Evolutionary conservation across 2,113 vertebrate species (phyloP), one percentile per base, ranked within the genome.

Genomic region (Lontra canadensis): DNA sequence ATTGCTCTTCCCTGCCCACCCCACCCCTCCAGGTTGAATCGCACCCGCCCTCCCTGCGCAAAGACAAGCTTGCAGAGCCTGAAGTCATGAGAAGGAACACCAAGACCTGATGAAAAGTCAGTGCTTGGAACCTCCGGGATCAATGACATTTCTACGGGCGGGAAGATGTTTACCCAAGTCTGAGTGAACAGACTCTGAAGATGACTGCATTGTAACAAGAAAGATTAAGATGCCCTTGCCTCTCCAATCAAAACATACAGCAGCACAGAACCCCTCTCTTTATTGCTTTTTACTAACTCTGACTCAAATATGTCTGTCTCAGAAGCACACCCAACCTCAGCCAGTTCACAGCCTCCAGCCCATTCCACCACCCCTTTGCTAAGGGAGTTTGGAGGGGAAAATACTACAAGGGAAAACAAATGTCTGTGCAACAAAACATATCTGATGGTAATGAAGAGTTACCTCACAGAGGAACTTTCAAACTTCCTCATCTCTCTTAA

Each of bases 271-370:
- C 18, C 65, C 29, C 20, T 59, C 61, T 47, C 49, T 88, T 67
- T 39, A n/a, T 5, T 92, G 47, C 73, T 82, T 81, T 47, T 83
- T 36, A 82, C 82, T 59, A 95, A 78, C 71, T 81, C 31, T 76
- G 76, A 76, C 94, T 88, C 78, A 73, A 52, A 88, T 88, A 87
- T 86, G 61, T 95, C 85, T 81, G 9, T 47, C 36, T 63, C 47
- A 55, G 23, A 88, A 82, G 65, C 65, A 44, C 17, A 76, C 12
- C 39, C 67, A 83, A 85, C 39, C 34, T 74, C 31, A 18, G n/a
- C 15, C 21, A 3, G 57, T 55, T 89, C 36, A 84, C 61, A 95
- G 34, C 63, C n/a, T n/a, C 39, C 2, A 0, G 1, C 49, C 25
- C 57, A 12, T 17, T 71, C 69, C 39, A 23, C 63, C 69, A 49